Percentiles rank a stretch among this genome's conserved stretches.
These are phyloP conservation scores for Athalia rosae DNA, from an alignment of 2,888 invertebrate species.

Conservation along the genomic window DNA sequence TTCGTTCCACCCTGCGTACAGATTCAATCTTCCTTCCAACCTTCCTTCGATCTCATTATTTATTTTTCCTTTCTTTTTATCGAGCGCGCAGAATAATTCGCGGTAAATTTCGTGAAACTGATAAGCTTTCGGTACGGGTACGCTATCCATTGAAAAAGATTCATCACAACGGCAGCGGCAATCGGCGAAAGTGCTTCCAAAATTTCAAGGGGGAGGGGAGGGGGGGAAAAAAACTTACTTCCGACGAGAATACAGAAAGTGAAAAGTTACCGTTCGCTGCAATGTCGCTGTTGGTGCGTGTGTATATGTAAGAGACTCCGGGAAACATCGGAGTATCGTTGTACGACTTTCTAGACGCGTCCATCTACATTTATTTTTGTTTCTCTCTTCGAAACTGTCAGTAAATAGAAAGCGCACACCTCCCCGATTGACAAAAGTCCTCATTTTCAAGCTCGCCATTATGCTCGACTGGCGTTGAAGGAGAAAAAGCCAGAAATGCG, in stretches of 20 bases:
- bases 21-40: not conserved
- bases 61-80: not conserved
- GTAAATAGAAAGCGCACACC: not conserved
- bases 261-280: slow-evolving; percentile 17
- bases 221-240: slow-evolving; percentile 1
- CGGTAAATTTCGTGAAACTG: not conserved
- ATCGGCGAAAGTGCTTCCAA: slow-evolving; percentile 37
- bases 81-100: not conserved
- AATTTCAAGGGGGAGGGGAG: not conserved
- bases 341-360: not conserved
- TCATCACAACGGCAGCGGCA: not conserved
- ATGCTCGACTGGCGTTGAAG: not conserved
- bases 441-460: not conserved
- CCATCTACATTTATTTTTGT: not conserved
- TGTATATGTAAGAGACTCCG: not conserved
- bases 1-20: not conserved
- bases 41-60: not conserved
- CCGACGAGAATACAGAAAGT: slow-evolving; percentile 15
- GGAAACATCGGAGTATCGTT: slow-evolving; percentile 13
- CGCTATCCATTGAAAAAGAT: not conserved
- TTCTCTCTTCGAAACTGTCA: slow-evolving; percentile 27
- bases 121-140: not conserved
- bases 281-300: not conserved
- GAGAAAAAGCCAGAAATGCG: not conserved
- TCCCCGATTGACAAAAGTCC: not conserved